A percentile compares a stretch with the other conserved stretches of the same genome.
Evolutionary conservation across 1,140 invertebrate genomes (phyloP).

Genomic region (Sarcophaga peregrina): DNA sequence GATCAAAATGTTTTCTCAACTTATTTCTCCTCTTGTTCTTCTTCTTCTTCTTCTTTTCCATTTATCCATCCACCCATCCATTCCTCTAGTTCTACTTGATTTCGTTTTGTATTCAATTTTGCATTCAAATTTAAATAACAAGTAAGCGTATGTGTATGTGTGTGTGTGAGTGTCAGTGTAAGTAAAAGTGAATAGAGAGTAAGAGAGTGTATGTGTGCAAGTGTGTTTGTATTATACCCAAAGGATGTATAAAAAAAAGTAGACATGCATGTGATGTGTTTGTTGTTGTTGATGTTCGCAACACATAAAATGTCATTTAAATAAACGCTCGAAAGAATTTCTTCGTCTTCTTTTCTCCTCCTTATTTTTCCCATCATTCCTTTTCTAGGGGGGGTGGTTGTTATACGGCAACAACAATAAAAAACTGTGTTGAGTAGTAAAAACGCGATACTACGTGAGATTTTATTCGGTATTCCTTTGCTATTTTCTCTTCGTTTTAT

Average conservation of each 20-base stretch:
- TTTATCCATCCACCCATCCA: too few species aligned
- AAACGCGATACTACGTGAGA: conserved; percentile 39
- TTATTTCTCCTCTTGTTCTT: too few species aligned
- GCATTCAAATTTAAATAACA: too few species aligned
- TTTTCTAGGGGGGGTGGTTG: background rate
- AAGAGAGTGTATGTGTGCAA: background rate
- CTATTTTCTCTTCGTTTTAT: conserved; percentile 12
- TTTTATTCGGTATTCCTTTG: background rate
- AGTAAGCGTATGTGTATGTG: background rate
- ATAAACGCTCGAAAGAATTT: conserved; percentile 16
- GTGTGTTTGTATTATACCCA: conserved; percentile 2
- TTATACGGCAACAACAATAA: background rate
- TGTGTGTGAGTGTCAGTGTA: background rate
- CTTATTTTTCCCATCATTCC: background rate
- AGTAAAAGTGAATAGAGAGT: background rate
- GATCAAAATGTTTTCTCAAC: too few species aligned
- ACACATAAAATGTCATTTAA: conserved; percentile 33
- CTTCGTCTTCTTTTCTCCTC: background rate
- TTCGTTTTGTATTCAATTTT: too few species aligned
- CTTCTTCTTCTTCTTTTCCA: too few species aligned
- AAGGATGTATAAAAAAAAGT: conserved; percentile 4
- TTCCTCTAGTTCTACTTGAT: too few species aligned
- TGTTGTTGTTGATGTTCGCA: conserved; percentile 4
- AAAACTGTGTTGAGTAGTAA: background rate
- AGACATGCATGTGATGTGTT: conserved; percentile 7